Evolutionary conservation across 2,797 vertebrate genomes (phyloP).

Genomic region (Sandelia bainsii): DNA sequence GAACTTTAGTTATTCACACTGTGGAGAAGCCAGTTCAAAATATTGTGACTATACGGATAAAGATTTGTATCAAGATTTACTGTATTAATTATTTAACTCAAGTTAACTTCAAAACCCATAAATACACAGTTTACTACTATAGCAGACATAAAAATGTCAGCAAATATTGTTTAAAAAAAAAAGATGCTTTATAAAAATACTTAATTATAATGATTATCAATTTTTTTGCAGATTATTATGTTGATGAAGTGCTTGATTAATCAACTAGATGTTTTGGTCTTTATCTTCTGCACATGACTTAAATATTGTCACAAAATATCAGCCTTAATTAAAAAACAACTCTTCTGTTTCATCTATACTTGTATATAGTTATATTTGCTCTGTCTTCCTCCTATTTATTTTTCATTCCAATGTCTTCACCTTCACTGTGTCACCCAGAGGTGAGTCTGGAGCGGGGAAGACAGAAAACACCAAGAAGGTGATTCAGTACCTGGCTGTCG

Average conservation of each 20-base stretch:
- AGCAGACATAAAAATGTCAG: background rate
- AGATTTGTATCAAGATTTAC: background rate
- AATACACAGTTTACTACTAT: background rate
- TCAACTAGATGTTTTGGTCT: background rate
- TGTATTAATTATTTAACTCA: background rate
- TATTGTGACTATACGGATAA: background rate
- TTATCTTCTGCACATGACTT: background rate
- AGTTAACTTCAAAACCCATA: background rate
- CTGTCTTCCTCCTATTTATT: background rate
- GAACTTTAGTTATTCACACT: background rate
- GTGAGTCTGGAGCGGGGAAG: conserved; percentile 97
- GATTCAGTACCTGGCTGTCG: conserved; percentile 95
- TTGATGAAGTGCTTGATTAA: background rate
- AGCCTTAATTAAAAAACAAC: no score
- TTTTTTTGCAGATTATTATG: no score
- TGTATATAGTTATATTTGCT: background rate
- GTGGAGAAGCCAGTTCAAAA: background rate
- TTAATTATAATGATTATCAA: background rate
- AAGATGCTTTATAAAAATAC: no score
- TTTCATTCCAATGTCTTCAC: background rate
- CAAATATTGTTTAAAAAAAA: no score
- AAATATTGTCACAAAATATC: background rate
- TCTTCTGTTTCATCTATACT: no score
- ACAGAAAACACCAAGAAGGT: conserved; percentile 99
- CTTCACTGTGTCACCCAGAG: conserved; percentile 76